These are phyloP conservation scores for Aeoliscus strigatus DNA, from an alignment of 2,797 vertebrate genomes.

Conservation along the genomic window DNA sequence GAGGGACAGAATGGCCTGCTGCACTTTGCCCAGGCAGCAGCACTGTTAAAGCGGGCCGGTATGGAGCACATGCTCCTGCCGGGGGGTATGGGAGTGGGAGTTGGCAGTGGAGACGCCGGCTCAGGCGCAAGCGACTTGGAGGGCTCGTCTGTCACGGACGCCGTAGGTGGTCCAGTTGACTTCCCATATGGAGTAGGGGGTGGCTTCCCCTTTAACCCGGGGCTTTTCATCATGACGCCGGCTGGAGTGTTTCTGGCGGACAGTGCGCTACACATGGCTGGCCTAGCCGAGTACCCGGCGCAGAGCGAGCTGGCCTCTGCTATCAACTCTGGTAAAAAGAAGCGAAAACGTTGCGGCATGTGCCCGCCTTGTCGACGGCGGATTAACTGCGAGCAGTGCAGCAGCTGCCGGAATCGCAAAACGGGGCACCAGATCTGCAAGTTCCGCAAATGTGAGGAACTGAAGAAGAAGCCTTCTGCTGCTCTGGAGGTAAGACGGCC, in stretches of 20 bases:
- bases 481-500: slow-evolving; percentile 98
- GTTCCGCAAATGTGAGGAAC: slow-evolving; percentile 98
- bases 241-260: slow-evolving; percentile 97
- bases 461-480: slow-evolving; percentile 97
- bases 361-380: slow-evolving; percentile 98
- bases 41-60: slow-evolving; percentile 91
- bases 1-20: slow-evolving; percentile 93
- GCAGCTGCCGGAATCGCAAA: slow-evolving; percentile 99
- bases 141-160: slow-evolving; percentile 86
- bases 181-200: slow-evolving; percentile 92
- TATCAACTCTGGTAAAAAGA: slow-evolving; percentile 98
- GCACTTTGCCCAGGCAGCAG: slow-evolving; percentile 95
- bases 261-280: slow-evolving; percentile 97
- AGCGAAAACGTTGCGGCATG: slow-evolving; percentile 97
- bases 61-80: slow-evolving; percentile 85
- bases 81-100: slow-evolving; percentile 80
- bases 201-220: slow-evolving; percentile 96
- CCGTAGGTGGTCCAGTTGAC: slow-evolving; percentile 90
- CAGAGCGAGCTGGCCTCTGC: slow-evolving; percentile 97
- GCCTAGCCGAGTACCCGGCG: slow-evolving; percentile 94
- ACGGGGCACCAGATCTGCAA: slow-evolving; percentile 99
- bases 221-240: slow-evolving; percentile 98
- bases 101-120: slow-evolving; percentile 70
- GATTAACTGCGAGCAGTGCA: slow-evolving; percentile 99
- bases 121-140: slow-evolving; percentile 90